These are phyloP conservation scores for Alcedo atthis DNA, from an alignment of 2,797 vertebrate genomes.

Conservation along the genomic window DNA sequence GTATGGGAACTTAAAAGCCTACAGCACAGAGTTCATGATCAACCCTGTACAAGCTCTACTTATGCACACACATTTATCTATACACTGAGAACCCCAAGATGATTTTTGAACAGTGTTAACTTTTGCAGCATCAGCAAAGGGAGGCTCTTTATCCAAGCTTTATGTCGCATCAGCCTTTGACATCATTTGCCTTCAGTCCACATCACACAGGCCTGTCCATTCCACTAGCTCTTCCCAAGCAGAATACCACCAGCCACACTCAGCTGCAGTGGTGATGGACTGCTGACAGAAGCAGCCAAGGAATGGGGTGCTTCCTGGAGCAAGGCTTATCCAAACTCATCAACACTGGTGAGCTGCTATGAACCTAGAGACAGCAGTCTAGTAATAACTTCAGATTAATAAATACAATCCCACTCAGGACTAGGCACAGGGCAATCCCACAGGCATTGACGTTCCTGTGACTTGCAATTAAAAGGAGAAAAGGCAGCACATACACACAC, in stretches of 20 bases:
- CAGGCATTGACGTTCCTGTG: neutral
- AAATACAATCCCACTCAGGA: neutral
- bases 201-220: neutral
- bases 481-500: neutral
- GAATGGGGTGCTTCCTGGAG: neutral
- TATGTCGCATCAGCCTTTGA: neutral
- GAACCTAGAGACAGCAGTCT: neutral
- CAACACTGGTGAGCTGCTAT: neutral
- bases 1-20: neutral
- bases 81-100: neutral
- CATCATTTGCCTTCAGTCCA: neutral
- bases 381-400: neutral
- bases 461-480: neutral
- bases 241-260: neutral
- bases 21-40: neutral
- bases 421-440: rapidly evolving
- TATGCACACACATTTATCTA: neutral
- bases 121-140: neutral
- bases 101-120: neutral
- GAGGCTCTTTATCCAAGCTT: neutral
- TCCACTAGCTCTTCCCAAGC: neutral
- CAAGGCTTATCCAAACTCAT: neutral
- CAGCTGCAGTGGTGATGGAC: neutral
- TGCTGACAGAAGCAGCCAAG: neutral
- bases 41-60: neutral